These are phyloP conservation scores for Hecatera dysodea DNA, from an alignment of 2,888 invertebrate species.

Conservation along the genomic window DNA sequence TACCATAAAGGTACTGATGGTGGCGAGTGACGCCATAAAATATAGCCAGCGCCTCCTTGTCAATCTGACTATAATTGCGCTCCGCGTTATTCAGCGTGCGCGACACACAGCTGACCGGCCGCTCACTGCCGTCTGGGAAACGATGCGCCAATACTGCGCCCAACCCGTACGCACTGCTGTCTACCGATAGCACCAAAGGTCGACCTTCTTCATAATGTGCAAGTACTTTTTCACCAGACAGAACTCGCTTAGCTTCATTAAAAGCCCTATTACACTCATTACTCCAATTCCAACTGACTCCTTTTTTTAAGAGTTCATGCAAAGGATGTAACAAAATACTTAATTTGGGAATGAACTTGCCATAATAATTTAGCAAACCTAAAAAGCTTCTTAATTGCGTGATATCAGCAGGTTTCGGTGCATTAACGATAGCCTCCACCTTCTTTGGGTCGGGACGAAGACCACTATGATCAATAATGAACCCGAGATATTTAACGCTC, in stretches of 20 bases:
- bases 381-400: slow-evolving; percentile 54
- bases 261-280: slow-evolving; percentile 1
- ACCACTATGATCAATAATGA: slow-evolving; percentile 6
- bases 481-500: slow-evolving; percentile 12
- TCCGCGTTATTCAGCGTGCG: slow-evolving; percentile 23
- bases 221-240: slow-evolving; percentile 6
- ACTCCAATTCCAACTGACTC: slow-evolving; percentile 6
- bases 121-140: slow-evolving; percentile 34
- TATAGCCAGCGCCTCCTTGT: slow-evolving; percentile 42
- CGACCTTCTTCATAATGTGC: slow-evolving; percentile 26
- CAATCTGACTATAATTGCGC: slow-evolving; percentile 30
- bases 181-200: slow-evolving; percentile 54
- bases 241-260: background rate
- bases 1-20: slow-evolving; percentile 37
- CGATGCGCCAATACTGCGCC: slow-evolving; percentile 59
- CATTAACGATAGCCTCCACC: background rate
- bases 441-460: background rate
- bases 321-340: slow-evolving; percentile 21
- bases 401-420: slow-evolving; percentile 7
- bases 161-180: slow-evolving; percentile 61
- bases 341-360: slow-evolving; percentile 33
- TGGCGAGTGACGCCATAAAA: slow-evolving; percentile 26
- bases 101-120: background rate
- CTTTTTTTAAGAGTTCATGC: slow-evolving; percentile 13
- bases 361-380: slow-evolving; percentile 58